Base-by-base conservation (phyloP, 2,113 vertebrate genomes). In the Tyrannus savana region DNA sequence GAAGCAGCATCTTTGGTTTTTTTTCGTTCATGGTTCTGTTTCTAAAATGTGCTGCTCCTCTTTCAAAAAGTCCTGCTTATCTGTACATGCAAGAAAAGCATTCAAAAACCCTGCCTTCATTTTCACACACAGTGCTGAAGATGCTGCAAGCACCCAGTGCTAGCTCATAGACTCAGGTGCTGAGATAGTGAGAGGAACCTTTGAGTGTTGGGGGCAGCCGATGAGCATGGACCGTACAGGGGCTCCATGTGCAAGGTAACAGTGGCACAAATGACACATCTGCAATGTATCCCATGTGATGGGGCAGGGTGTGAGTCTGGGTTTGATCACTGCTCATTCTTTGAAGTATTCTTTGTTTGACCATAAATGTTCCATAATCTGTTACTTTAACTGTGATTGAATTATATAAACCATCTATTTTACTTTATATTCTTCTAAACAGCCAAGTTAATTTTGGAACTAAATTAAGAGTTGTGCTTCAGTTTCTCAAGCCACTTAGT, bases 41-140 rank as follows among this genome's bases (percentile, higher is more conserved):
- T 98, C 95, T 98, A 81, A 98, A 98, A 98, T 98, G 97, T 98
- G 97, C 98, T 98, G 97, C 98, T 98, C 96, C 97, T 98, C 91
- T 98, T 98, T 97, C 93, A 5, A 95, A 98, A 98, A 98, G 96
- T 98, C 98, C 98, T 98, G 98, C 97, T 98, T 98, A 97, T 97
- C 73, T 98, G 95, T 98, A 86, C 97, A 95, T 97, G 89, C 96
- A 98, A 98, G 97, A 95, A 97, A 98, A 98, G 95, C 96, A 98
- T 98, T 98, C 97, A 98, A 99, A 98, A 98, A 98, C 98, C 97
- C 99, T 99, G 98, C 99, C 99, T 99, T 99, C 99, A 99, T 99
- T 99, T 99, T 99, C 98, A 98, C 99, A 99, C 99, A 99, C 99
- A 99, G 99, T 99, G 99, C 99, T 99, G 99, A 99, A 99, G 99